These are phyloP conservation scores for Thaumatotibia leucotreta DNA, from an alignment of 1,140 invertebrate genomes.

Conservation along the genomic window DNA sequence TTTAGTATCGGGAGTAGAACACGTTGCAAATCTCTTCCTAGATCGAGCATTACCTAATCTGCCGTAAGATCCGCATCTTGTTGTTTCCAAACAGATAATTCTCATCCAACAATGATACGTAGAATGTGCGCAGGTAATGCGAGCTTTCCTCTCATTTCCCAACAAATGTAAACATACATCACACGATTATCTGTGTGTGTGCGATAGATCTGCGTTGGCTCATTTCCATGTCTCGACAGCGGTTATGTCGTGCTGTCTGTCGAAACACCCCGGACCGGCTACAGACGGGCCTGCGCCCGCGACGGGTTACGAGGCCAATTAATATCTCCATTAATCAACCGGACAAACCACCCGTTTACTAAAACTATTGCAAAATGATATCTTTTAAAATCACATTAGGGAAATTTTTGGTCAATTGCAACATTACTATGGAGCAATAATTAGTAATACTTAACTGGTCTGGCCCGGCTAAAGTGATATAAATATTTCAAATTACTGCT, in stretches of 20 bases:
- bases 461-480: background rate
- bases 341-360: background rate
- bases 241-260: background rate
- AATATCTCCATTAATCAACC: constrained; percentile 7
- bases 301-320: background rate
- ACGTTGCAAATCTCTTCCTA: background rate
- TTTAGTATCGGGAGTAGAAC: background rate
- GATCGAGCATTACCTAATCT: background rate
- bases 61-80: background rate
- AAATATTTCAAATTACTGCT: too few relatives aligned
- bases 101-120: background rate
- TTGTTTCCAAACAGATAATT: background rate
- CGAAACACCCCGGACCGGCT: background rate
- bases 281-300: background rate
- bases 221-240: background rate
- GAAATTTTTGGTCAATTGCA: background rate
- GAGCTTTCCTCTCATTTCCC: background rate
- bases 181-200: background rate
- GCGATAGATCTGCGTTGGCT: background rate
- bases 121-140: background rate
- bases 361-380: background rate
- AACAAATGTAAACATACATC: background rate
- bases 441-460: background rate
- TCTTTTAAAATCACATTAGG: constrained; percentile 5
- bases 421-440: background rate